Base-by-base conservation (phyloP, 2,113 vertebrate genomes). In the Dromaius novaehollandiae region DNA sequence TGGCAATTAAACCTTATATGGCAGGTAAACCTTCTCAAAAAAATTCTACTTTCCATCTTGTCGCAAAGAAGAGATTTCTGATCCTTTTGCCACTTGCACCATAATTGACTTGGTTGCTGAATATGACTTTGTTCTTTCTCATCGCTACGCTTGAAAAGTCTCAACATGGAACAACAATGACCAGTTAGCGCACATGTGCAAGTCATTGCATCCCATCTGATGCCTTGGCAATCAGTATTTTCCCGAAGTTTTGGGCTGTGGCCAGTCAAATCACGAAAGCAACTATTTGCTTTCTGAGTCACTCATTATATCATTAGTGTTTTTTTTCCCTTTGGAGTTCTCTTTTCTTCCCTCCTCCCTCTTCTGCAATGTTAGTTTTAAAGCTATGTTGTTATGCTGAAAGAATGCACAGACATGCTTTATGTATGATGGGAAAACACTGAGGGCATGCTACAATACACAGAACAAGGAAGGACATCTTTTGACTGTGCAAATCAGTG, bases 351-450 rank as follows among this genome's bases (percentile, higher is more conserved):
- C 58, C 16, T 64, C 25, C 9, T 78, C 48, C 20, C n/a, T 70
- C 36, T 58, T 64, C 58, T 77, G n/a, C 64, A 77, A 74, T 60
- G 66, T n/a, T 38, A 50, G 14, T 51, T 70, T 60, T 69, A 44
- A 74, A 78, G 40, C 3, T n/a, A n/a, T n/a, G 74, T 61, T 0
- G 0, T 66, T 40, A 26, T 5, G 40, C 60, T 61, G 7, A 69
- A 78, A 42, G 26, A 89, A 81, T 44, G 25, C 36, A 42, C 6
- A 75, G 51, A 15, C 7, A 5, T 48, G 25, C 61, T 50, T 60
- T 55, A 88, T 82, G 70, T 65, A 11, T 3, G 11, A 64, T 36
- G 42, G 16, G 24, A 64, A 60, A 73, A 84, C 44, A 9, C 42
- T 12, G n/a, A 82, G 38, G 24, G 14, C n/a, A 50, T 2, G 13